phyloP scores from a whole-genome alignment of 1,140 invertebrate genomes.

The Magallana gigas region DNA sequence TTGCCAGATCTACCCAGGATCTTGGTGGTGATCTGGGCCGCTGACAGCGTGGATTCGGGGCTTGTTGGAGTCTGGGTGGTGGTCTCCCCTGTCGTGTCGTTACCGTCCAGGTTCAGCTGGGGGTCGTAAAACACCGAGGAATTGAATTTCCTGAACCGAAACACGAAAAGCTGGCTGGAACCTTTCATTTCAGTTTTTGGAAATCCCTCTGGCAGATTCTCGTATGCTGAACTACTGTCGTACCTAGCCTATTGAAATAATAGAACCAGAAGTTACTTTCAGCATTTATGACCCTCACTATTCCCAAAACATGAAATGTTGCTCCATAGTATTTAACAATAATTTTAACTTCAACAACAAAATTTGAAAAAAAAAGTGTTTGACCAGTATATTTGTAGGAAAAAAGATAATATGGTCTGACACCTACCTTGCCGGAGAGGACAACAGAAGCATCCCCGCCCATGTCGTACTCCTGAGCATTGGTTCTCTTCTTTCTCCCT shows the following conservation, averaged over 20 bases:
- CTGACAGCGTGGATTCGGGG: background rate
- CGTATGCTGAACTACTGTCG: background rate
- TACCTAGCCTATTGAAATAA: background rate
- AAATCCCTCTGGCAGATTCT: conserved; percentile 4
- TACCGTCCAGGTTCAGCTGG: background rate
- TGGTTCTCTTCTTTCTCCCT: background rate
- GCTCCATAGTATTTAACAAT: background rate
- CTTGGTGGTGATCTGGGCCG: background rate
- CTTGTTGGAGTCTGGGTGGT: background rate
- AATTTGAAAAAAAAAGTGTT: background rate
- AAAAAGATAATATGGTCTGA: too few species aligned
- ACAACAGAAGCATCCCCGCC: background rate
- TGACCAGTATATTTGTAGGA: background rate
- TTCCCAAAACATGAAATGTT: background rate
- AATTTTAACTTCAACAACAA: background rate
- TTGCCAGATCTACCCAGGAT: background rate
- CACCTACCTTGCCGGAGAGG: background rate
- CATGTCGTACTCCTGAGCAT: background rate
- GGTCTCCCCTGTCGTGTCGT: background rate
- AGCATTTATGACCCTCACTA: too few species aligned
- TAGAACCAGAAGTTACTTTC: too few species aligned
- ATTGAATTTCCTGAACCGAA: conserved; percentile 13
- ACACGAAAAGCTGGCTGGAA: background rate
- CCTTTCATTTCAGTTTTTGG: background rate
- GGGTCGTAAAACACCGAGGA: background rate